These are phyloP conservation scores for Siderastrea radians DNA, from an alignment of 92 coral and sea anemone genomes.

Conservation along the genomic window DNA sequence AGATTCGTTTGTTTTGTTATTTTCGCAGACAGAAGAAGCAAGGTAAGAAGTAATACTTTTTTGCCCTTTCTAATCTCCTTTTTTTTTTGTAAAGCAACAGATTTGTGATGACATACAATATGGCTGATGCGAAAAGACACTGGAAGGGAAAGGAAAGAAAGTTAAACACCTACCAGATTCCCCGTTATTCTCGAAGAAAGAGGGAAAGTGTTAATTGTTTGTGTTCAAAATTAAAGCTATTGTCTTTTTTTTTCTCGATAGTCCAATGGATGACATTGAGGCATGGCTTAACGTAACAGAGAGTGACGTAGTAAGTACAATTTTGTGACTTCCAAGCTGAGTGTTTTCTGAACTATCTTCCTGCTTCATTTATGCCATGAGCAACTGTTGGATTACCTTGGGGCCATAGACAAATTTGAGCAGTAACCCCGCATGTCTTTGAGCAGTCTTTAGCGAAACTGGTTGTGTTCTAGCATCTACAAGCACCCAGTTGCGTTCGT, in stretches of 20 bases:
- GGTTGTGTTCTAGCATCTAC: too few relatives aligned
- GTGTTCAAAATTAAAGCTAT: not conserved
- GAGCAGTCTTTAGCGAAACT: too few relatives aligned
- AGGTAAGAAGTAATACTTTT: constrained; percentile 46
- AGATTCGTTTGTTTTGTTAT: not conserved
- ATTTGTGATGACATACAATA: too few relatives aligned
- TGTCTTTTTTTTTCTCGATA: not conserved
- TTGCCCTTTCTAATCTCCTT: too few relatives aligned
- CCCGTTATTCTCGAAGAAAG: not conserved
- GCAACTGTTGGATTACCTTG: not conserved
- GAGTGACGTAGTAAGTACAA: constrained; percentile 42
- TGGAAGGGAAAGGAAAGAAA: too few relatives aligned
- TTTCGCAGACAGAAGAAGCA: constrained; percentile 61
- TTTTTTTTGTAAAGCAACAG: not conserved
- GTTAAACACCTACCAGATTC: too few relatives aligned
- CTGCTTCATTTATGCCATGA: too few relatives aligned
- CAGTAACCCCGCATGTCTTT: too few relatives aligned
- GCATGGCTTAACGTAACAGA: constrained; percentile 88
- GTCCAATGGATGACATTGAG: constrained; percentile 92
- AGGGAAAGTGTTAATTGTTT: not conserved
- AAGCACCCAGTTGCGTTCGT: too few relatives aligned
- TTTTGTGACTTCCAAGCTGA: too few relatives aligned
- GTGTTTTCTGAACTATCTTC: not conserved
- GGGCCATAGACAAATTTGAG: not conserved
- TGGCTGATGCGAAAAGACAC: not conserved